Evolutionary conservation across 1,140 invertebrate species (phyloP).

Genomic region (Wasmannia auropunctata): DNA sequence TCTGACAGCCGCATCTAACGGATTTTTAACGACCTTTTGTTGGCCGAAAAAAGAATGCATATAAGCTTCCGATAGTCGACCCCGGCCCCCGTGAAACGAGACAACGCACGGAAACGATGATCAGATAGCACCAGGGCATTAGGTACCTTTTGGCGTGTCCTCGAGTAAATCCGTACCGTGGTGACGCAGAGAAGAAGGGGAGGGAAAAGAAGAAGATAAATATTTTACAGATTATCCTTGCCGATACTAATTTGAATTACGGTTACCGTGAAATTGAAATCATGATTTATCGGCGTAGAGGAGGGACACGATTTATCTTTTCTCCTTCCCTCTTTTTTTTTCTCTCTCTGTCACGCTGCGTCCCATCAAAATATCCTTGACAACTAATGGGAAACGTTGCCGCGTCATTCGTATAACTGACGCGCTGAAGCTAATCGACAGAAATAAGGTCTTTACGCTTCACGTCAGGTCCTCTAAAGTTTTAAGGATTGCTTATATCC

Average conservation of each 20-base stretch:
- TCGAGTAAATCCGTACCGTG: conserved; percentile 60
- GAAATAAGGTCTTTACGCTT: background rate
- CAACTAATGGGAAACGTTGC: background rate
- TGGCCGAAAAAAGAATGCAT: conserved; percentile 78
- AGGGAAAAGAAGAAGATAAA: background rate
- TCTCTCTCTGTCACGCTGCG: background rate
- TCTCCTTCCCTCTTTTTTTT: background rate
- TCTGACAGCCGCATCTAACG: conserved; percentile 84
- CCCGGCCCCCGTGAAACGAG: conserved; percentile 59
- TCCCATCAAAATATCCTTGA: conserved; percentile 10
- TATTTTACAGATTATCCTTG: conserved; percentile 16
- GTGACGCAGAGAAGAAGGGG: background rate
- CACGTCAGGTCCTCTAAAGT: background rate
- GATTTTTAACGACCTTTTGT: conserved; percentile 85
- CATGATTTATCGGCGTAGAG: conserved; percentile 5
- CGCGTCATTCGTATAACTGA: background rate
- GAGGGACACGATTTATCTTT: background rate
- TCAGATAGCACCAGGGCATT: conserved; percentile 64
- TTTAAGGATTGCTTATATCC: background rate
- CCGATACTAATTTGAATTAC: conserved; percentile 25
- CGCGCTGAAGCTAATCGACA: background rate
- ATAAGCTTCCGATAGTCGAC: conserved; percentile 72
- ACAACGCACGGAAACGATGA: conserved; percentile 70
- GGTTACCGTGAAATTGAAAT: conserved; percentile 26
- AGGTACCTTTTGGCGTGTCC: conserved; percentile 58